These are phyloP conservation scores for Saccostrea echinata DNA, from an alignment of 1,140 invertebrate genomes.

Conservation along the genomic window DNA sequence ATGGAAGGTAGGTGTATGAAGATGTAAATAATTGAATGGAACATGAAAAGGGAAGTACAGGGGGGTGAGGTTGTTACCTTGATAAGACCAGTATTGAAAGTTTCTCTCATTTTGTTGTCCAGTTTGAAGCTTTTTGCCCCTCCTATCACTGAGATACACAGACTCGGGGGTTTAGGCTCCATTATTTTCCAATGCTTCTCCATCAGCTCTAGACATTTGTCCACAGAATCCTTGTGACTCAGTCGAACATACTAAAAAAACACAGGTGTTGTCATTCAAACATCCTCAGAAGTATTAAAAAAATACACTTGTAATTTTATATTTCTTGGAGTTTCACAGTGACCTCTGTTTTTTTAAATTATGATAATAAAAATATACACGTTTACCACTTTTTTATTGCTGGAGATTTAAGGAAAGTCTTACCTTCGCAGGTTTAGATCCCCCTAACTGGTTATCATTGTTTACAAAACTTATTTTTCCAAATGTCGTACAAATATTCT, in stretches of 20 bases:
- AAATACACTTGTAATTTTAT: too few species aligned
- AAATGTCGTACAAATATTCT: conserved; percentile 57
- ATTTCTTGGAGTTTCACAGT: too few species aligned
- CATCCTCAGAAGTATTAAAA: neutral
- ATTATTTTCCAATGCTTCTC: conserved; percentile 88
- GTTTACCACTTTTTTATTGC: too few species aligned
- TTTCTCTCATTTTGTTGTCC: conserved; percentile 78
- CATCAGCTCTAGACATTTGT: conserved; percentile 93
- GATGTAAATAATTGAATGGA: too few species aligned
- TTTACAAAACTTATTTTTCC: conserved; percentile 70
- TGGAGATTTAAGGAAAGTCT: too few species aligned
- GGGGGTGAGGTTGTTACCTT: conserved; percentile 66
- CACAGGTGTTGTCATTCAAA: conserved; percentile 53
- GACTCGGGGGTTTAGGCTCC: conserved; percentile 77
- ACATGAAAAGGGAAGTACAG: too few species aligned
- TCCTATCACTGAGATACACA: conserved; percentile 81
- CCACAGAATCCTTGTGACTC: conserved; percentile 93
- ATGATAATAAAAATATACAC: too few species aligned
- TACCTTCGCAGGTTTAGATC: conserved; percentile 74
- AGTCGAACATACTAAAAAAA: conserved; percentile 91
- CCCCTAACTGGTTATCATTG: conserved; percentile 65
- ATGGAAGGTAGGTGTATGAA: too few species aligned
- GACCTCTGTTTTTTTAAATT: too few species aligned
- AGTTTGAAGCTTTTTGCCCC: conserved; percentile 81
- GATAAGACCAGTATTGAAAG: conserved; percentile 79